These are phyloP conservation scores for Harpagifer antarcticus DNA, from an alignment of 2,797 vertebrate species.

Conservation along the genomic window DNA sequence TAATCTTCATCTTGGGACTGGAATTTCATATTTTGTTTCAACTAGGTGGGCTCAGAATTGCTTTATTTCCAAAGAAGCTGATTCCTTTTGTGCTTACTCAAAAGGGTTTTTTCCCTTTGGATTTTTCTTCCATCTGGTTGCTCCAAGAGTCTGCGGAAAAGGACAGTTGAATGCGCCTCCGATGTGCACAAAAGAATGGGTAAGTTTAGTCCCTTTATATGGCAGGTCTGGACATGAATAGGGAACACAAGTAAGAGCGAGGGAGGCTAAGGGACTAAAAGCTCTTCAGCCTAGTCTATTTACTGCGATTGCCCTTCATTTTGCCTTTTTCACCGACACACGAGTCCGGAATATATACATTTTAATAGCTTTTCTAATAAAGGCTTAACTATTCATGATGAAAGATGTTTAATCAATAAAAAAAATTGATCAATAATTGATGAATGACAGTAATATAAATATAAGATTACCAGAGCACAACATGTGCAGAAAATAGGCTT, in stretches of 20 bases:
- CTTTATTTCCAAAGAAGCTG: constrained; percentile 85
- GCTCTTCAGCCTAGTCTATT: constrained; percentile 71
- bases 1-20: constrained; percentile 80
- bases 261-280: constrained; percentile 71
- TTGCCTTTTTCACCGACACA: constrained; percentile 39
- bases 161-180: constrained; percentile 99
- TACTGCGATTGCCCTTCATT: constrained; percentile 68
- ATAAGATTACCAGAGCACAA: constrained; percentile 30
- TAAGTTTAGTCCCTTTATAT: constrained; percentile 94
- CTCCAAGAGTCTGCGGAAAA: constrained; percentile 92
- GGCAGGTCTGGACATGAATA: constrained; percentile 84
- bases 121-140: constrained; percentile 94
- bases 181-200: constrained; percentile 99
- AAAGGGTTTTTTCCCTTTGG: constrained; percentile 91
- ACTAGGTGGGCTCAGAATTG: constrained; percentile 81
- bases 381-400: no score
- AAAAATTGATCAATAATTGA: neutral
- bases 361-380: constrained; percentile 21
- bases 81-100: constrained; percentile 87
- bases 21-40: constrained; percentile 87
- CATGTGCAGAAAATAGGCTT: constrained; percentile 23
- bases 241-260: constrained; percentile 76
- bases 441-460: constrained; percentile 15
- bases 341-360: constrained; percentile 23
- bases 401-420: neutral